These are phyloP conservation scores for Menidia menidia DNA, from an alignment of 2,797 vertebrate species.

Conservation along the genomic window DNA sequence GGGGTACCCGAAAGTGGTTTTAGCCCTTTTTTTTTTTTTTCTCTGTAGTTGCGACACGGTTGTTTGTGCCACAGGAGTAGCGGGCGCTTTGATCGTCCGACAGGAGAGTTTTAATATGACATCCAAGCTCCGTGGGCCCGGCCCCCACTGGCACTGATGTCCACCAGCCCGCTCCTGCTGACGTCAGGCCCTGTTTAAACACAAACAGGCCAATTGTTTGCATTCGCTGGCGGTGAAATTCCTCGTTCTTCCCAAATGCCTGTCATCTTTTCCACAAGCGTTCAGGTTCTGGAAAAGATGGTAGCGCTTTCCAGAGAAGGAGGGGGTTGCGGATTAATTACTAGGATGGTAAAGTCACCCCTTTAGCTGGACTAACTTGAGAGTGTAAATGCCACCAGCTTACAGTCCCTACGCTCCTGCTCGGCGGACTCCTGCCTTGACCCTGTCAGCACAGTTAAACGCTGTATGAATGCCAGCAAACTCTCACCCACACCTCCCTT, in stretches of 20 bases:
- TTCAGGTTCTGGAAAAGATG: conserved; percentile 49
- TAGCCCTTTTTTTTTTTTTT: conserved; percentile 7
- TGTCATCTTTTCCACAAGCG: conserved; percentile 63
- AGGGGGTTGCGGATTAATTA: conserved; percentile 6
- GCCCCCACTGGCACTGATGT: conserved; percentile 51
- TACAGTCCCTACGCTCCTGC: conserved; percentile 2
- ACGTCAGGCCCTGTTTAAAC: conserved; percentile 68
- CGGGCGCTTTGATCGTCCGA: conserved; percentile 48
- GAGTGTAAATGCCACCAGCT: conserved; percentile 2
- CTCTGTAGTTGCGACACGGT: conserved; percentile 18
- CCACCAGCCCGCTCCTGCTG: conserved; percentile 52
- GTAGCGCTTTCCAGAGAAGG: conserved; percentile 31
- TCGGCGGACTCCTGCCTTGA: conserved; percentile 47
- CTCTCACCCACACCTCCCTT: conserved; percentile 40
- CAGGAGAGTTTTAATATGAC: conserved; percentile 53
- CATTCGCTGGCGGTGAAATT: conserved; percentile 57
- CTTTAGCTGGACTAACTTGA: conserved; percentile 23
- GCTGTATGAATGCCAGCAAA: conserved; percentile 38
- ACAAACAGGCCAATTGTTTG: conserved; percentile 76
- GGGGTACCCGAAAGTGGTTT: conserved; percentile 17
- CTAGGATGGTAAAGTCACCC: neutral
- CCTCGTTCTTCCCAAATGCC: conserved; percentile 42
- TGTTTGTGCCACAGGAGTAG: conserved; percentile 34
- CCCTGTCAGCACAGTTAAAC: conserved; percentile 42
- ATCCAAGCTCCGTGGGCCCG: conserved; percentile 35